phyloP scores from a whole-genome alignment of 2,888 invertebrate species.

The Synanthedon myopaeformis region DNA sequence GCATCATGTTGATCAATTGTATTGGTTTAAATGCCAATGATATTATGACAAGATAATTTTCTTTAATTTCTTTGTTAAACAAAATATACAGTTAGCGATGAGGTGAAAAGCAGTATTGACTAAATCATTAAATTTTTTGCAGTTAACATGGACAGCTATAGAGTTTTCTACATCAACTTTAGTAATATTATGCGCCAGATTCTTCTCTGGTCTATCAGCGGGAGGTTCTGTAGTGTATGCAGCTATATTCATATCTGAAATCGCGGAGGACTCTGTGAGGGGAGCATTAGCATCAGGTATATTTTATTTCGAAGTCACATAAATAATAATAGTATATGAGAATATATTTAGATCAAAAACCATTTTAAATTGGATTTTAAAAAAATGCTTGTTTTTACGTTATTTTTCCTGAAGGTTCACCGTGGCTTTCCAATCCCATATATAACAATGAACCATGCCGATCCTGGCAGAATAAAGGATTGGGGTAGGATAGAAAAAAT shows the following conservation, averaged over 20 bases:
- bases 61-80: too few relatives aligned
- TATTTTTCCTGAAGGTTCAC: too few relatives aligned
- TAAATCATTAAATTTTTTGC: conserved; percentile 11
- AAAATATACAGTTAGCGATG: too few relatives aligned
- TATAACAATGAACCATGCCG: too few relatives aligned
- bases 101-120: too few relatives aligned
- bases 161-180: conserved; percentile 48
- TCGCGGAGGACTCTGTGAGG: conserved; percentile 64
- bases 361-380: not conserved
- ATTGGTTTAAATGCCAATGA: too few relatives aligned
- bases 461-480: too few relatives aligned
- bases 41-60: too few relatives aligned
- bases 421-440: too few relatives aligned
- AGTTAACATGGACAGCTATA: conserved; percentile 71
- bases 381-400: not conserved
- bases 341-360: not conserved
- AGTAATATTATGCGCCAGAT: conserved; percentile 60
- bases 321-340: not conserved
- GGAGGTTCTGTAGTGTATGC: conserved; percentile 66
- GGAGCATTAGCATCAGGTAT: conserved; percentile 47
- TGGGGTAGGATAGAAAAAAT: too few relatives aligned
- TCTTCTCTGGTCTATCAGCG: conserved; percentile 70
- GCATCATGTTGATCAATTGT: too few relatives aligned
- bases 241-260: conserved; percentile 75
- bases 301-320: not conserved